Percentiles rank a stretch among this genome's conserved stretches.
These are phyloP conservation scores for Helicoverpa armigera DNA, from an alignment of 1,140 invertebrate species.

Conservation along the genomic window DNA sequence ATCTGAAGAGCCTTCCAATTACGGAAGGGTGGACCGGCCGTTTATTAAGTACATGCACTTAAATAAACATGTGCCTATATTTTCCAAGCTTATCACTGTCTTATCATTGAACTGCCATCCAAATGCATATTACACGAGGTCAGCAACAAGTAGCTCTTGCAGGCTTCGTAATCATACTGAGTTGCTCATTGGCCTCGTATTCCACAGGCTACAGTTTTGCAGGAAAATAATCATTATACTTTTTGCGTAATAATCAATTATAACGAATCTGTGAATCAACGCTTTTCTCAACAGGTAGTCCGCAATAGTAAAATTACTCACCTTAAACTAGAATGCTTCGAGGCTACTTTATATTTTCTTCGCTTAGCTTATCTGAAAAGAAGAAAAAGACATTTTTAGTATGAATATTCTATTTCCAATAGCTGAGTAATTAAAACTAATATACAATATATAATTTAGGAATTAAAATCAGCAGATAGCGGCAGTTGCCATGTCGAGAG, in stretches of 20 bases:
- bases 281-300: background rate
- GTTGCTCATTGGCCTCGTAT: background rate
- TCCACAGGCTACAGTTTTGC: background rate
- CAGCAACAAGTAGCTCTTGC: conserved; percentile 3
- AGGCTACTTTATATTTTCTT: conserved; percentile 30
- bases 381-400: background rate
- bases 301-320: conserved; percentile 16
- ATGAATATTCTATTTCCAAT: background rate
- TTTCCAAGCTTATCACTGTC: background rate
- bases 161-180: background rate
- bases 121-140: background rate
- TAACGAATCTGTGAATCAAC: background rate
- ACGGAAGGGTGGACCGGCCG: no score
- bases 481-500: conserved; percentile 12
- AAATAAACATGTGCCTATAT: background rate
- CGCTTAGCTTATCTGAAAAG: conserved; percentile 36
- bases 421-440: background rate
- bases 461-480: background rate
- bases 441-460: background rate
- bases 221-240: conserved; percentile 6
- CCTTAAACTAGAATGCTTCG: conserved; percentile 23
- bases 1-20: no score
- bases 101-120: conserved; percentile 1
- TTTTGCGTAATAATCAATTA: background rate
- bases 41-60: no score